A percentile compares a stretch with the other conserved stretches of the same genome.
Conservation (phyloP, 2,113 vertebrate species). For the Pseudopodoces humilis region DNA sequence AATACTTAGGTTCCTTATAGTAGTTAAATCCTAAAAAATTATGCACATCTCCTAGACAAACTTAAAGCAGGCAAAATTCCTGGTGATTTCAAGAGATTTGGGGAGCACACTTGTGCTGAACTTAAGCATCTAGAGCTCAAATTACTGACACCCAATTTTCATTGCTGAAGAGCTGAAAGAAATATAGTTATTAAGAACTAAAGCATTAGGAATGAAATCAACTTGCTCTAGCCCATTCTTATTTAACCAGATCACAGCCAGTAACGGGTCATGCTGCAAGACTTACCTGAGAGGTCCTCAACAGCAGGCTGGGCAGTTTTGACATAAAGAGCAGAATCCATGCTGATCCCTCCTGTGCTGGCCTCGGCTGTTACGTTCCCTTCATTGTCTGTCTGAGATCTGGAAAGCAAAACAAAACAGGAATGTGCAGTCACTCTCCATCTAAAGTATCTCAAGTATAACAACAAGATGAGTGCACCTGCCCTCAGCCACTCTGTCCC, state of each 20-base stretch:
- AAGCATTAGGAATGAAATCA: neutral
- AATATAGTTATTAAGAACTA: neutral
- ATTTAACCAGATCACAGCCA: neutral
- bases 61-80: neutral
- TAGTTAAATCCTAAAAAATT: neutral
- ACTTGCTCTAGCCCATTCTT: neutral
- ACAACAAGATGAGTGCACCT: neutral
- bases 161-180: neutral
- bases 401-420: conserved; percentile 67
- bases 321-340: conserved; percentile 82
- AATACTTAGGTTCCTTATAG: neutral
- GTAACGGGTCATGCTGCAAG: neutral
- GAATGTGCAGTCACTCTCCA: neutral
- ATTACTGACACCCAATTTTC: rapidly evolving
- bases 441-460: neutral
- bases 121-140: neutral
- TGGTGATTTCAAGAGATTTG: neutral
- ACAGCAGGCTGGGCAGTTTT: conserved; percentile 86
- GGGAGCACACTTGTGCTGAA: neutral
- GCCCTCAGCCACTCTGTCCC: conserved; percentile 10
- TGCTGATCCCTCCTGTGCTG: conserved; percentile 74
- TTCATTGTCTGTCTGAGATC: conserved; percentile 92
- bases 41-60: neutral
- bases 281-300: conserved; percentile 89
- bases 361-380: conserved; percentile 79